Conservation (phyloP, 1,140 invertebrate species). For the Scaptomyza montana region DNA sequence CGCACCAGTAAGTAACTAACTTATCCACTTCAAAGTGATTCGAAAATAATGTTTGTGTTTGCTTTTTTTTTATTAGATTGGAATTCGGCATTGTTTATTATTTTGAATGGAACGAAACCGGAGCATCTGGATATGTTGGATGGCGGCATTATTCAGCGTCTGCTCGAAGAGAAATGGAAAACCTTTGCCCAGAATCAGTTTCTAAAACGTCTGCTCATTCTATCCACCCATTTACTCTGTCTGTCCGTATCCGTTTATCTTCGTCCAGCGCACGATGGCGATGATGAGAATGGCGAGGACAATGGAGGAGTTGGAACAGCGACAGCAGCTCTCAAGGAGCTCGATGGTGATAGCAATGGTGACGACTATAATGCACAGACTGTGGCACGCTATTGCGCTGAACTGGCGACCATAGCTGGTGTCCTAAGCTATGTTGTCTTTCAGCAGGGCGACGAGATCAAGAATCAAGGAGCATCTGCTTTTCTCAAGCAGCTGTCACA, state of each 20-base stretch:
- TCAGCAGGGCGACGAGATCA: conserved; percentile 96
- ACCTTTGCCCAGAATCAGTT: conserved; percentile 98
- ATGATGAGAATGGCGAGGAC: conserved; percentile 43
- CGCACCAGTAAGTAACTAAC: conserved; percentile 91
- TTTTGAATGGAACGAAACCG: conserved; percentile 97
- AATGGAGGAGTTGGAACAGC: neutral
- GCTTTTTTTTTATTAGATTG: conserved; percentile 89
- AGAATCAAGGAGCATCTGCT: conserved; percentile 94
- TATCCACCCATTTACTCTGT: conserved; percentile 93
- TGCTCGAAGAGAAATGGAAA: conserved; percentile 99
- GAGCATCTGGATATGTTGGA: conserved; percentile 99
- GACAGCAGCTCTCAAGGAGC: conserved; percentile 8
- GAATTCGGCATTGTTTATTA: conserved; percentile 99
- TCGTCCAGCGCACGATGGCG: conserved; percentile 87
- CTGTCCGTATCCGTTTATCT: conserved; percentile 96
- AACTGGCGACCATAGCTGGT: conserved; percentile 92
- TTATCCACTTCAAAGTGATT: neutral
- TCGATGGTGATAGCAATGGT: neutral
- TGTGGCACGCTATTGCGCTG: conserved; percentile 89
- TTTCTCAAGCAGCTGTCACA: conserved; percentile 97
- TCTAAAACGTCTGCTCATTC: conserved; percentile 93
- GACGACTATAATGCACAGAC: conserved; percentile 83
- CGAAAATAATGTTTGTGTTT: neutral
- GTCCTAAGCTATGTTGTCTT: conserved; percentile 95
- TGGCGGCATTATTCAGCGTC: conserved; percentile 97